phyloP scores from a whole-genome alignment of 2,888 invertebrate genomes.

The Trichopoda pennipes region DNA sequence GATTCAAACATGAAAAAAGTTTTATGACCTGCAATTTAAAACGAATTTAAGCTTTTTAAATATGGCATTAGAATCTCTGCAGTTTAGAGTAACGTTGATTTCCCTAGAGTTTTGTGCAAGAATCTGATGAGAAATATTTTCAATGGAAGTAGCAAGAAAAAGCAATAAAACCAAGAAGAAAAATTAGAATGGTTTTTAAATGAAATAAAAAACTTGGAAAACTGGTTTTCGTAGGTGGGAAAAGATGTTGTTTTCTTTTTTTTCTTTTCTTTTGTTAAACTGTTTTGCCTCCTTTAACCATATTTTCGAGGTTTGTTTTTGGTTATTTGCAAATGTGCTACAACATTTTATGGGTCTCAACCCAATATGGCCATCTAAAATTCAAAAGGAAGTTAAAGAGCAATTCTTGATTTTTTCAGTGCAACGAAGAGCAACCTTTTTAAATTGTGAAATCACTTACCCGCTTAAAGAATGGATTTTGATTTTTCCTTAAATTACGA shows the following conservation, averaged over 20 bases:
- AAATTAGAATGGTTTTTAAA: background rate
- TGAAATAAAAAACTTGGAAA: slow-evolving; percentile 26
- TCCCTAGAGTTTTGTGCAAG: slow-evolving; percentile 72
- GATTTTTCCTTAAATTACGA: no score
- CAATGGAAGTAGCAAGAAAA: slow-evolving; percentile 9
- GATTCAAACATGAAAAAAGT: slow-evolving; percentile 41
- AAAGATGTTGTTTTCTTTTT: background rate
- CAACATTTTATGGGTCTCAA: background rate
- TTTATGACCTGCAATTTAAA: slow-evolving; percentile 78
- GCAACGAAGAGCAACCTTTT: no score
- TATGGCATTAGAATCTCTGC: slow-evolving; percentile 80
- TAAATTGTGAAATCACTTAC: no score
- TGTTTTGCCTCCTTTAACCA: slow-evolving; percentile 24
- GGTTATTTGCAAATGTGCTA: slow-evolving; percentile 28
- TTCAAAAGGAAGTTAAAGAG: no score
- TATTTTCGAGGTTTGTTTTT: slow-evolving; percentile 31
- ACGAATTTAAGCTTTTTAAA: slow-evolving; percentile 80
- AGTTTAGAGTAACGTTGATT: slow-evolving; percentile 72
- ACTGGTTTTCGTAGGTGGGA: slow-evolving; percentile 27
- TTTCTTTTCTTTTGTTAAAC: background rate
- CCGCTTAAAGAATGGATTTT: no score
- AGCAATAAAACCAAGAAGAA: slow-evolving; percentile 12
- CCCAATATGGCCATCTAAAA: no score
- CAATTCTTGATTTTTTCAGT: no score
- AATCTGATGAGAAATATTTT: slow-evolving; percentile 47